phyloP scores from a whole-genome alignment of 1,140 invertebrate genomes.

The Drosophila repleta region DNA sequence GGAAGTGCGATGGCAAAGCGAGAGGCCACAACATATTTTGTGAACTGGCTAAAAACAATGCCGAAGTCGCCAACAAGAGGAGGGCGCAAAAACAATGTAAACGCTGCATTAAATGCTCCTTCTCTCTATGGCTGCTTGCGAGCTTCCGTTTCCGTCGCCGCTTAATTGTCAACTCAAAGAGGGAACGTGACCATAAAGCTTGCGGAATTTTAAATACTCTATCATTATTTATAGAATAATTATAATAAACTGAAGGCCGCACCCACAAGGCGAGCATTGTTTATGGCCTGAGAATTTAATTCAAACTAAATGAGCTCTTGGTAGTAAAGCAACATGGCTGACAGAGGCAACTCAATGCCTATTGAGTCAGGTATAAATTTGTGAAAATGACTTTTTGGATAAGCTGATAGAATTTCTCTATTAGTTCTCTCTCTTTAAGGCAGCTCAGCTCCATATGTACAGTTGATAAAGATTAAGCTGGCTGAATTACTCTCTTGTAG shows the following conservation, averaged over 20 bases:
- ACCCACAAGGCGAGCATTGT: neutral
- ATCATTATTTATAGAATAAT: conserved; percentile 4
- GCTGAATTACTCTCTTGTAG: neutral
- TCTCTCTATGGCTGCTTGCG: conserved; percentile 54
- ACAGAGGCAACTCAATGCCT: no score
- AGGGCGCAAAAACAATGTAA: conserved; percentile 58
- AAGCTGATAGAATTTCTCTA: no score
- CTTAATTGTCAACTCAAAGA: conserved; percentile 55
- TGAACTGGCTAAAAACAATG: conserved; percentile 38
- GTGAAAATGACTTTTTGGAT: no score
- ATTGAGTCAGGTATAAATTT: no score
- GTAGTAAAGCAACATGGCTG: no score
- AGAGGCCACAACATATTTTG: conserved; percentile 31
- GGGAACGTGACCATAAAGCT: conserved; percentile 2
- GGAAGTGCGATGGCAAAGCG: neutral
- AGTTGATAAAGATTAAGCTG: neutral
- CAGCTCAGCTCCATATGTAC: neutral
- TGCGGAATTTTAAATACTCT: conserved; percentile 13
- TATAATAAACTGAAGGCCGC: neutral
- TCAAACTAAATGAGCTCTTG: neutral
- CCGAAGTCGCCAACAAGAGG: conserved; percentile 27
- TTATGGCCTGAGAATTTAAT: neutral
- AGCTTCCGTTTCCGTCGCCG: conserved; percentile 57
- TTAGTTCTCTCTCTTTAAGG: no score
- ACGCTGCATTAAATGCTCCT: conserved; percentile 66